Evolutionary conservation across 1,140 invertebrate genomes (phyloP).

Genomic region (Cotesia vestalis): DNA sequence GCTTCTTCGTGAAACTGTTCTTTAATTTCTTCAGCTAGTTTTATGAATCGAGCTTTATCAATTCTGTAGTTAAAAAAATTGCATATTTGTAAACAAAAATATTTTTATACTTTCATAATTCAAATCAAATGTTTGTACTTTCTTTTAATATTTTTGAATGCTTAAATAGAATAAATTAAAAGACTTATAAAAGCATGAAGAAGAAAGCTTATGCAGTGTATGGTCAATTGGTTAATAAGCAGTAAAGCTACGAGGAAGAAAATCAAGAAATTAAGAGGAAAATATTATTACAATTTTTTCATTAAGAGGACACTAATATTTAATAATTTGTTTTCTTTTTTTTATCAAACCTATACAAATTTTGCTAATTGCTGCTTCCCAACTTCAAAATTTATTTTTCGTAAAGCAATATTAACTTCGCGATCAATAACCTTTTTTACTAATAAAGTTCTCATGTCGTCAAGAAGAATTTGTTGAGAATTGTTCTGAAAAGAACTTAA

Average conservation of each 20-base stretch:
- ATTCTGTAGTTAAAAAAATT: not conserved
- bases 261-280: not conserved
- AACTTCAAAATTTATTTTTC: too few species aligned
- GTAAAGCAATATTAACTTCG: too few species aligned
- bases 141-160: not conserved
- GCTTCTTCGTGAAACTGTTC: not conserved
- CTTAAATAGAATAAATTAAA: not conserved
- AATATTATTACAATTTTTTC: not conserved
- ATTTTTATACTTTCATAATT: not conserved
- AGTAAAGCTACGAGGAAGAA: not conserved
- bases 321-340: not conserved
- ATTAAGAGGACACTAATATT: not conserved
- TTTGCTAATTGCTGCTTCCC: too few species aligned
- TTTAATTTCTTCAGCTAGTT: not conserved
- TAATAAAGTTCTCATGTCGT: too few species aligned
- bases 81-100: not conserved
- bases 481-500: too few species aligned
- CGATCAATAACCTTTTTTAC: too few species aligned
- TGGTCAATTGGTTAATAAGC: not conserved
- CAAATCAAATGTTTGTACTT: not conserved
- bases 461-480: too few species aligned
- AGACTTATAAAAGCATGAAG: not conserved
- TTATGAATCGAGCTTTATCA: constrained; percentile 5
- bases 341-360: too few species aligned
- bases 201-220: not conserved